Conservation (phyloP, 2,113 vertebrate species). For the Gopherus flavomarginatus region DNA sequence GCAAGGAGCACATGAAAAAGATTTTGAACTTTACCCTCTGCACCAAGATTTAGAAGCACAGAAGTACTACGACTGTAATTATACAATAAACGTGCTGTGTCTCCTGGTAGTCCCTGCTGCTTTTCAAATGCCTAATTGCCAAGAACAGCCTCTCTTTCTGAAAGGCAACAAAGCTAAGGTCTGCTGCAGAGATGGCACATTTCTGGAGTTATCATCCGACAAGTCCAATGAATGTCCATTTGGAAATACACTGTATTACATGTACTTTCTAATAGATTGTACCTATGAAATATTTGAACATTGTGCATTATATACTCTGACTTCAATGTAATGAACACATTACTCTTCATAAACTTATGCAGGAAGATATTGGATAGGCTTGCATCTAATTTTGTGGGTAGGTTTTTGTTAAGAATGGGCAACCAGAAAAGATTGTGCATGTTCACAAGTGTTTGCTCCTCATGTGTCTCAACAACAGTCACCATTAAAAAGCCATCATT, state of each 20-base stretch:
- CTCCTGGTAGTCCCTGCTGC: neutral
- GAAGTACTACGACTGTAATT: neutral
- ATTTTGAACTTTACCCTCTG: neutral
- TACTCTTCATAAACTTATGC: neutral
- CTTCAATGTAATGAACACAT: neutral
- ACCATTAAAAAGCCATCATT: neutral
- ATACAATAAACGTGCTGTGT: neutral
- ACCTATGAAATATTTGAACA: neutral
- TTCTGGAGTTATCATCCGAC: neutral
- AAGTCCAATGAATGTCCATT: neutral
- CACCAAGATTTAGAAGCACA: constrained; percentile 4
- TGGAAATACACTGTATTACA: neutral
- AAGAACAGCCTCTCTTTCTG: neutral
- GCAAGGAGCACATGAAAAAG: neutral
- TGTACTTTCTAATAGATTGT: neutral
- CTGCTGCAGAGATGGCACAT: neutral
- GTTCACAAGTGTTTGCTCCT: rapidly evolving
- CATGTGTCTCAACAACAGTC: neutral
- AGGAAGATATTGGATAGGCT: neutral
- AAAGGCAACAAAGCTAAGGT: neutral
- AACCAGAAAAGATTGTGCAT: neutral
- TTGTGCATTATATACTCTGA: neutral
- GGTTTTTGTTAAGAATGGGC: neutral
- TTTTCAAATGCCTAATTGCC: constrained; percentile 23
- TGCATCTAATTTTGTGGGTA: neutral